phyloP scores from a whole-genome alignment of 2,113 vertebrate genomes.

The Pollachius pollachius region DNA sequence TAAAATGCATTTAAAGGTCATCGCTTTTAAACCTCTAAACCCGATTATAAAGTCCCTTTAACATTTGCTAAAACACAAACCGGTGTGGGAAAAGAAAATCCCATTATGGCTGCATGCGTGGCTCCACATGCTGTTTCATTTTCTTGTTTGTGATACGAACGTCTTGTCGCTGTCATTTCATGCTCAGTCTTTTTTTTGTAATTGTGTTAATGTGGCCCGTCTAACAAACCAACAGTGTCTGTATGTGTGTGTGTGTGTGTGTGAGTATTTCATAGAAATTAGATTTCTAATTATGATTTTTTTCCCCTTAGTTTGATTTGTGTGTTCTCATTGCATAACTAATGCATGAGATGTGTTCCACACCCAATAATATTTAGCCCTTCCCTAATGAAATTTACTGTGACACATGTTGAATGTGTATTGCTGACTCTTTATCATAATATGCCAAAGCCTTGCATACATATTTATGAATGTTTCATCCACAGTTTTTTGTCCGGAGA shows the following conservation, averaged over 20 bases:
- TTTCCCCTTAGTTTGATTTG: conserved; percentile 28
- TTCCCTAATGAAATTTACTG: conserved; percentile 45
- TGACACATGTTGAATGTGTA: conserved; percentile 25
- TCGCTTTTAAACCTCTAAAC: conserved; percentile 68
- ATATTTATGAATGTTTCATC: conserved; percentile 36
- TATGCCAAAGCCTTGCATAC: conserved; percentile 23
- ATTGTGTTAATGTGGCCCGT: conserved; percentile 41
- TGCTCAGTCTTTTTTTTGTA: conserved; percentile 44
- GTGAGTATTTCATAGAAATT: conserved; percentile 47
- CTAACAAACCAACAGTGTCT: conserved; percentile 38
- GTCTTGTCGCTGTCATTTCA: conserved; percentile 55
- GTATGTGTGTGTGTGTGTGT: conserved; percentile 35
- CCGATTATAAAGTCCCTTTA: conserved; percentile 79
- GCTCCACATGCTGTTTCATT: conserved; percentile 67
- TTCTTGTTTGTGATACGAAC: conserved; percentile 58
- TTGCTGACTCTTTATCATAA: conserved; percentile 40
- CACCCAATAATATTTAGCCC: conserved; percentile 44
- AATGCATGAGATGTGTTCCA: conserved; percentile 58
- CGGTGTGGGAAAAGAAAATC: conserved; percentile 50
- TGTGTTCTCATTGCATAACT: conserved; percentile 45
- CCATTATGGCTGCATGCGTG: conserved; percentile 73
- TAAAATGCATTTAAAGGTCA: conserved; percentile 73
- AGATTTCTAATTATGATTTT: conserved; percentile 66
- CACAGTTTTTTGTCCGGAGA: conserved; percentile 45
- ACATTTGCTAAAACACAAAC: conserved; percentile 65